A percentile compares a stretch with the other conserved stretches of the same genome.
phyloP scores from a whole-genome alignment of 1,140 invertebrate species.

The Brachionus calyciflorus region DNA sequence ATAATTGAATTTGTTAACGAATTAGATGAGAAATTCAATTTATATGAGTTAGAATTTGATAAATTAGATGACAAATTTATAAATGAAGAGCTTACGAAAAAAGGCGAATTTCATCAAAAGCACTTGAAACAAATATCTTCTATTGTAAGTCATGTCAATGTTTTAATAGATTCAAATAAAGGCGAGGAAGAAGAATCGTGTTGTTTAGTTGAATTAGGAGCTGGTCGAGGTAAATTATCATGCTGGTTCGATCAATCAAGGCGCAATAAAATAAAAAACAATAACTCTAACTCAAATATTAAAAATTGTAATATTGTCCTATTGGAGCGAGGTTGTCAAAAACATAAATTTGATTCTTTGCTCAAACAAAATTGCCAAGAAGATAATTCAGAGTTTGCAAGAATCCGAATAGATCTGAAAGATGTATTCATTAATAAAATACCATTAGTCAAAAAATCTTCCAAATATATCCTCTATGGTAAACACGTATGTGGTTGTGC shows the following conservation, averaged over 20 bases:
- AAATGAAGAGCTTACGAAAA: neutral
- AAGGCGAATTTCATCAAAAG: slow-evolving; percentile 25
- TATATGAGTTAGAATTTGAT: neutral
- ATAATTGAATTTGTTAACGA: slow-evolving; percentile 1
- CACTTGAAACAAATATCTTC: slow-evolving; percentile 45
- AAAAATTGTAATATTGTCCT: neutral
- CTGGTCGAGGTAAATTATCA: slow-evolving; percentile 39
- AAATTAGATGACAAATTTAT: slow-evolving; percentile 1
- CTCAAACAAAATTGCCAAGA: neutral
- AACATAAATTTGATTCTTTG: slow-evolving; percentile 18
- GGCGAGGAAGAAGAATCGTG: neutral
- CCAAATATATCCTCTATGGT: slow-evolving; percentile 15
- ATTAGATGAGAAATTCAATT: slow-evolving; percentile 5
- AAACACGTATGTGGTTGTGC: slow-evolving; percentile 45
- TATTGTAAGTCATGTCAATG: slow-evolving; percentile 14
- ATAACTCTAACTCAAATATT: neutral
- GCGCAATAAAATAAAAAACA: neutral
- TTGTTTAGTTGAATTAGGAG: slow-evolving; percentile 40
- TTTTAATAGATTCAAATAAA: neutral
- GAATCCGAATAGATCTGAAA: slow-evolving; percentile 32
- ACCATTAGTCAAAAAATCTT: slow-evolving; percentile 7
- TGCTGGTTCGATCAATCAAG: slow-evolving; percentile 34
- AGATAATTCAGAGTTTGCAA: neutral
- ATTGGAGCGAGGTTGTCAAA: slow-evolving; percentile 29
- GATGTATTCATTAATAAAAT: slow-evolving; percentile 9